Evolutionary conservation across 2,888 invertebrate species (phyloP), one percentile per base, ranked within the genome.

Genomic region (Rhagonycha fulva): DNA sequence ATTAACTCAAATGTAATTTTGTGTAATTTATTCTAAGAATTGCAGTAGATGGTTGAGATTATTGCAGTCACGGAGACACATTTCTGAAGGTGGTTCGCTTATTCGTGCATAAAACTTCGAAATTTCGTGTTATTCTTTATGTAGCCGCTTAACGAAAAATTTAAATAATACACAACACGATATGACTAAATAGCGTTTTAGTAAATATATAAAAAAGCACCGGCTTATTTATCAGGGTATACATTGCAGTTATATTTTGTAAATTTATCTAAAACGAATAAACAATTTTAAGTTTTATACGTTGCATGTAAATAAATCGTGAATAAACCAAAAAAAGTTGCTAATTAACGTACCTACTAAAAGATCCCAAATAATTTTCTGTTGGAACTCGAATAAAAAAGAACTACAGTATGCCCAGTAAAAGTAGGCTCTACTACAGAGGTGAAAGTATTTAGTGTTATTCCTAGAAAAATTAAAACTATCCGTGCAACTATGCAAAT

Each of bases 41-140:
- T 68, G 68, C 28, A 68, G 26, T 26, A 28, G 14, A 26, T 47
- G 47, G 47, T 7, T 47, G 47, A 47, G 47, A 47, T 76, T 71
- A 76, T 76, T 76, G 67, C 76, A 74, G 68, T 76, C 76, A 70
- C 72, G 74, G 78, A 78, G 76, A 76, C 70, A 26, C 70, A 61
- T 74, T 76, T 76, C 70, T 74, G 76, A 75, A 76, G 76, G 73
- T 74, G 76, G 74, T 74, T 74, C 78, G 47, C 47, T 47, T 47
- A 76, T 78, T 78, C 76, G 74, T 78, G 78, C 76, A 78, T 75
- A 69, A 78, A 76, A 75, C 72, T 72, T 70, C 47, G 72, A 72
- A 76, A 75, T 78, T 74, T 76, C 72, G 75, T 71, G 72, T 78
- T 74, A 72, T 74, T 72, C 67, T 70, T 67, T 70, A 70, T 70